phyloP scores from a whole-genome alignment of 2,888 invertebrate species.

The Apamea anceps region DNA sequence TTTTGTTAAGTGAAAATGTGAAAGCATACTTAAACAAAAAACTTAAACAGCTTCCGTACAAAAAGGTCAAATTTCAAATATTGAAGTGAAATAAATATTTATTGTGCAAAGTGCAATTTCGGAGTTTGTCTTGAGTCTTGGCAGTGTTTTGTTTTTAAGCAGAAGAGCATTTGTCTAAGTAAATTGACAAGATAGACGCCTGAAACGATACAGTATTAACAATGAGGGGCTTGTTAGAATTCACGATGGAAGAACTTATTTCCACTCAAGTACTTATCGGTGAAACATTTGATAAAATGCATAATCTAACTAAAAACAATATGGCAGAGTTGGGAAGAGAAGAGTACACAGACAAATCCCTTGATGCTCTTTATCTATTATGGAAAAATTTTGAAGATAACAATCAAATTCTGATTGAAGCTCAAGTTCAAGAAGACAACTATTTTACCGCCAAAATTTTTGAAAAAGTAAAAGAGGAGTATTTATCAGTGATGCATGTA shows the following conservation, averaged over 20 bases:
- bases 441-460: conserved; percentile 29
- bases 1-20: neutral
- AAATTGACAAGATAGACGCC: neutral
- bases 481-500: neutral
- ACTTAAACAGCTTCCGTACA: neutral
- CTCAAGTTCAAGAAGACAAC: conserved; percentile 14
- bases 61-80: neutral
- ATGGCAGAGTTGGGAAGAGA: conserved; percentile 6
- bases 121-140: neutral
- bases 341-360: conserved; percentile 4
- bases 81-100: neutral
- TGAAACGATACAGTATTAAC: neutral
- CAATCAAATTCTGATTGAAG: conserved; percentile 12
- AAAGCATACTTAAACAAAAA: neutral
- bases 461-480: conserved; percentile 22
- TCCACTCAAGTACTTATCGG: conserved; percentile 33
- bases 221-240: conserved; percentile 40
- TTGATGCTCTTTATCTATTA: conserved; percentile 9
- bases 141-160: neutral
- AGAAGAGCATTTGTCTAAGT: neutral
- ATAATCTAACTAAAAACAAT: neutral
- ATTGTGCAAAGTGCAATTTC: conserved; percentile 6
- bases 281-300: conserved; percentile 26
- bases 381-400: conserved; percentile 41
- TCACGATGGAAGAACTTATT: conserved; percentile 29